Evolutionary conservation across 2,888 invertebrate species (phyloP).

Genomic region (Scaptomyza cyrtandrae): DNA sequence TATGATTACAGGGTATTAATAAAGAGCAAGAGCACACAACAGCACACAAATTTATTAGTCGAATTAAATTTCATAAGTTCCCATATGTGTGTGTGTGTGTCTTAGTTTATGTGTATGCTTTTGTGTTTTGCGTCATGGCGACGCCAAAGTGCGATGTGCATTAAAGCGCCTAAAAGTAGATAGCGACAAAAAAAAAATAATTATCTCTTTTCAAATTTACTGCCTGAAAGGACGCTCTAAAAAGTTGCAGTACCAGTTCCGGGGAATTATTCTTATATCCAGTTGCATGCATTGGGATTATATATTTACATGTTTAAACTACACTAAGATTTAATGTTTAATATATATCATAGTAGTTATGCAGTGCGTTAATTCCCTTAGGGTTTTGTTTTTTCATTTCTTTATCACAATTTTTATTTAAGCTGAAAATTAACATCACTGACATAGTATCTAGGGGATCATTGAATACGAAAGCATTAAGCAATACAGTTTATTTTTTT

Average conservation of each 20-base stretch:
- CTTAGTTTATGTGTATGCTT: constrained; percentile 10
- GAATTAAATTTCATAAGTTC: constrained; percentile 77
- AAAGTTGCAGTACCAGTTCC: background rate
- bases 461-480: constrained; percentile 38
- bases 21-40: constrained; percentile 34
- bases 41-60: constrained; percentile 75
- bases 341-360: constrained; percentile 16
- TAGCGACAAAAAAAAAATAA: constrained; percentile 23
- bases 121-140: constrained; percentile 45
- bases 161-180: constrained; percentile 58
- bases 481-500: constrained; percentile 22
- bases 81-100: constrained; percentile 31
- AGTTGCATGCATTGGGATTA: constrained; percentile 44
- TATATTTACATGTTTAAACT: constrained; percentile 25
- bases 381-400: background rate
- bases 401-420: background rate
- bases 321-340: constrained; percentile 13
- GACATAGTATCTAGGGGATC: constrained; percentile 20
- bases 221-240: constrained; percentile 14
- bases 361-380: constrained; percentile 46
- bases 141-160: constrained; percentile 55
- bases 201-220: constrained; percentile 36
- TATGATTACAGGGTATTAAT: constrained; percentile 46
- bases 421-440: constrained; percentile 52
- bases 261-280: background rate